phyloP scores from a whole-genome alignment of 2,888 invertebrate species.

The Chaitophorus viminalis region DNA sequence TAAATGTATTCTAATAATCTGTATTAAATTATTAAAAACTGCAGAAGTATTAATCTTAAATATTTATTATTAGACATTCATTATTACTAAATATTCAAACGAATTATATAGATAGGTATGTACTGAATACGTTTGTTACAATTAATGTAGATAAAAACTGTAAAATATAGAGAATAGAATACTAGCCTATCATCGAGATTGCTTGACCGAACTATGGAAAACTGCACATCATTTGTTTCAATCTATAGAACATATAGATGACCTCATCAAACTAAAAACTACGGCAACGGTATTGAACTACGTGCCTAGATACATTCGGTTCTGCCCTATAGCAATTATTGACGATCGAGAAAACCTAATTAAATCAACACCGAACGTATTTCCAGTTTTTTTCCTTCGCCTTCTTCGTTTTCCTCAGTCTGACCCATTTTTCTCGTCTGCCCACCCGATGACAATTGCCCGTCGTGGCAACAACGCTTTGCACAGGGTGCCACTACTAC shows the following conservation, averaged over 20 bases:
- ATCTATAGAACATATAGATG: neutral
- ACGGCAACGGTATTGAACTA: conserved; percentile 49
- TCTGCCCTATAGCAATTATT: conserved; percentile 18
- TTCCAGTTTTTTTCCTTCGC: conserved; percentile 7
- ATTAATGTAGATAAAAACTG: neutral
- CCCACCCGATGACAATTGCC: conserved; percentile 16
- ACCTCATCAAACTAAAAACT: conserved; percentile 43
- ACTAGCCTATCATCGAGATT: neutral
- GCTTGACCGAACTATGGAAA: neutral
- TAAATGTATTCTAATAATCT: too few relatives aligned
- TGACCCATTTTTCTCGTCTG: conserved; percentile 36
- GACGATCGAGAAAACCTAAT: conserved; percentile 44
- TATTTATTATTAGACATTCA: too few relatives aligned
- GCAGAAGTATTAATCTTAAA: too few relatives aligned
- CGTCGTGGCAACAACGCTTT: neutral
- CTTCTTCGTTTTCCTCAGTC: neutral
- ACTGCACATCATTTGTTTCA: neutral
- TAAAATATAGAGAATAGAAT: neutral
- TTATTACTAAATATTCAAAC: too few relatives aligned
- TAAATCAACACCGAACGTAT: conserved; percentile 49
- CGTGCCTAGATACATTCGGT: conserved; percentile 21
- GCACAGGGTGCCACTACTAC: neutral
- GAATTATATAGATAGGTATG: too few relatives aligned
- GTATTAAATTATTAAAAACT: too few relatives aligned
- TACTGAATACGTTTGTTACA: neutral